Evolutionary conservation across 2,888 invertebrate species (phyloP), one percentile per base, ranked within the genome.

Genomic region (Drosophila algonquin): DNA sequence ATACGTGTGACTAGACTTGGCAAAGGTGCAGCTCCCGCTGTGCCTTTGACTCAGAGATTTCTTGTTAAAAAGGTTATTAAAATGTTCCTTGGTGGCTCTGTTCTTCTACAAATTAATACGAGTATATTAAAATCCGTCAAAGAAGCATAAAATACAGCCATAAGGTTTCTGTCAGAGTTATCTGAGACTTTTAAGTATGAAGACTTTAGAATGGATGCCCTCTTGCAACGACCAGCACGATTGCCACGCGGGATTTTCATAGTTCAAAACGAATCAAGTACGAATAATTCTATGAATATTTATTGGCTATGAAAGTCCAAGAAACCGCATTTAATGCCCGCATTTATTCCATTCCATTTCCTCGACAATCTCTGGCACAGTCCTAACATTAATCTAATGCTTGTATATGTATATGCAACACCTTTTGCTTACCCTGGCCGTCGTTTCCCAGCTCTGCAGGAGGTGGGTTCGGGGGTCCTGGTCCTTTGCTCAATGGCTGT

Each of bases 401-500:
- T 35, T 71, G n/a, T 61, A 60, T 60, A 48, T 74, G 51, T 51
- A 48, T 57, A 53, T 50, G 63, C 44, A 35, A 48, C 27, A 57
- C 59, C 65, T 51, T 50, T 52, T 27, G 63, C 45, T 50, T 62
- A 76, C 65, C 58, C 67, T 57, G 53, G 48, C 53, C 10, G 1
- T 27, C 27, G 27, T 27, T 27, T 27, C 1, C 8, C 30, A 8
- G 30, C 35, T 35, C 10, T 10, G 32, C 3, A 4, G 32, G 32
- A 32, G 16, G 46, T 24, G 24, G 24, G 24, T 24, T 30, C 21
- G 30, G 30, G 30, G 47, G 40, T 35, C 56, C 53, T 8, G 30
- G 40, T 48, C 48, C 32, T 32, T 44, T 27, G 44, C 50, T 46
- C 63, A 77, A 69, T 63, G 61, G 71, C 71, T 77, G 74, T 80